phyloP scores from a whole-genome alignment of 2,888 invertebrate species.

The Leucophenga montana region DNA sequence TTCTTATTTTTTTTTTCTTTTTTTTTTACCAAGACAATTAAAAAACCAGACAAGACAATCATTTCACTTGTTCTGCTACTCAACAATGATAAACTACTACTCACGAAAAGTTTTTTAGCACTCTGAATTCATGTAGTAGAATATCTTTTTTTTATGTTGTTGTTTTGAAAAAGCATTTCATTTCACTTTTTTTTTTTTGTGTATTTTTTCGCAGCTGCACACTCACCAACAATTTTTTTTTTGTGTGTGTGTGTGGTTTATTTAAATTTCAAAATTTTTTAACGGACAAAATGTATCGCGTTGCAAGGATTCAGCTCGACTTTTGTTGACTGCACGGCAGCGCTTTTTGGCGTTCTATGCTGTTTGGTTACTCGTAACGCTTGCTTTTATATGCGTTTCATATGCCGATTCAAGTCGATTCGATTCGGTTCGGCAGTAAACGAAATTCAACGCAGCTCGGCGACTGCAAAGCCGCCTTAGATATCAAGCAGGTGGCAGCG shows the following conservation, averaged over 20 bases:
- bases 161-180: too few species aligned
- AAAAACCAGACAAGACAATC: too few species aligned
- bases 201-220: neutral
- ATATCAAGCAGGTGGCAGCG: constrained; percentile 1
- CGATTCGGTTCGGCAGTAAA: constrained; percentile 32
- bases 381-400: constrained; percentile 52
- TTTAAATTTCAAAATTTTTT: constrained; percentile 11
- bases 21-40: too few species aligned
- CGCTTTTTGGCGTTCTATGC: constrained; percentile 62
- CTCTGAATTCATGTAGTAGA: neutral
- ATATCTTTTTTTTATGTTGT: neutral
- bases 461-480: neutral
- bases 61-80: too few species aligned
- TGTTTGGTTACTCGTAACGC: constrained; percentile 50
- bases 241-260: neutral
- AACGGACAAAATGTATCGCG: neutral
- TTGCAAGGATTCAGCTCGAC: neutral
- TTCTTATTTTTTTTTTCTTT: too few species aligned
- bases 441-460: constrained; percentile 27
- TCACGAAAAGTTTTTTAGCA: too few species aligned
- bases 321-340: constrained; percentile 51
- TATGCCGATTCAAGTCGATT: constrained; percentile 14
- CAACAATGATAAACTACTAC: too few species aligned
- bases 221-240: neutral
- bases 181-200: neutral